Conservation (phyloP, 2,113 vertebrate genomes). For the Campylorhamphus procurvoides region DNA sequence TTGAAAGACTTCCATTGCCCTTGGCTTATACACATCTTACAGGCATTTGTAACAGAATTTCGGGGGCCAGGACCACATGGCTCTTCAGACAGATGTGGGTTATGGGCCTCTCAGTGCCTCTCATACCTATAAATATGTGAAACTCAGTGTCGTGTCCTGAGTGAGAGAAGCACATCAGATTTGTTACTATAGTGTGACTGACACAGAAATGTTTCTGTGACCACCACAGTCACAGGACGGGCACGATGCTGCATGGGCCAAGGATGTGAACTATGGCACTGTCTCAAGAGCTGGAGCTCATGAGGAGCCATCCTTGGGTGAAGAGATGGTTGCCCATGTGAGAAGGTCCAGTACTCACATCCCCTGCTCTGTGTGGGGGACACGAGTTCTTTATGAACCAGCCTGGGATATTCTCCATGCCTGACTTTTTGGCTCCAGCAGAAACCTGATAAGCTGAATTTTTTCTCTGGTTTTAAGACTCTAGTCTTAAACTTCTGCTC, state of each 20-base stretch:
- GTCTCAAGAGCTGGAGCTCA: background rate
- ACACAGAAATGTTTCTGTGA: background rate
- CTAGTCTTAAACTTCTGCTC: background rate
- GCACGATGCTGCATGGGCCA: background rate
- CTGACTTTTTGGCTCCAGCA: background rate
- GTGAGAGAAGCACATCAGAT: background rate
- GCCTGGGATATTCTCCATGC: background rate
- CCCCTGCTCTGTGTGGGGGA: background rate
- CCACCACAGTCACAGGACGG: background rate
- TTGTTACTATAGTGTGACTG: fast-evolving
- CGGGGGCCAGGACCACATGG: background rate
- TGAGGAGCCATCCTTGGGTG: background rate
- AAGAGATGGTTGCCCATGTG: fast-evolving
- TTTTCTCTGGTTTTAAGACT: background rate
- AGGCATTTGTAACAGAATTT: background rate
- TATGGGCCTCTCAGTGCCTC: background rate
- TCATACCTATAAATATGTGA: background rate
- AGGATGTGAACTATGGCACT: background rate
- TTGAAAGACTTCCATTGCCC: background rate
- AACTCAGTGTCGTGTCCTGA: background rate
- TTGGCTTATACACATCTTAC: background rate
- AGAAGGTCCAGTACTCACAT: background rate
- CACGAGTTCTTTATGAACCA: background rate
- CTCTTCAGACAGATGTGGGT: background rate
- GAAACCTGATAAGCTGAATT: background rate